Evolutionary conservation across 2,113 vertebrate species (phyloP), one percentile per base, ranked within the genome.

Genomic region (Theristicus caerulescens): DNA sequence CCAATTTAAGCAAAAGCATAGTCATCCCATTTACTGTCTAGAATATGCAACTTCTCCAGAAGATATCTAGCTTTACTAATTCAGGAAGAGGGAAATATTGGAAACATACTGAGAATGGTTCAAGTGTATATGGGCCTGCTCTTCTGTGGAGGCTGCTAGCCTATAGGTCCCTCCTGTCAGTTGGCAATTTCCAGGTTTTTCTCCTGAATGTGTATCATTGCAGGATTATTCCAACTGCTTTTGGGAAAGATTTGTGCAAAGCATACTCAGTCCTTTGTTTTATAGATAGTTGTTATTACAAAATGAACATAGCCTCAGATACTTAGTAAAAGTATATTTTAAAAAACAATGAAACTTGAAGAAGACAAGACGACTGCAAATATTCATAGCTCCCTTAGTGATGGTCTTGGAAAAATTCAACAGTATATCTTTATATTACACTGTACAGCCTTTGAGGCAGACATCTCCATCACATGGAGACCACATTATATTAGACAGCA

Each of bases 391-490:
- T 96, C 93, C 74, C 72, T 86, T 82, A 91, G 57, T 0, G 1
- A 52, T 69, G 22, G 51, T 64, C 61, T 87, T 91, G 67, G 72
- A 84, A 86, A 76, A 52, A 47, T 31, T 72, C 13, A 64, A 18
- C 72, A 65, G 29, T 71, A 7, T 86, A 54, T 92, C 86, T 94
- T 92, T 92, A 73, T 94, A 72, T 83, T 91, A 74, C 61, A 47
- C 46, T 85, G 47, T 85, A 55, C 44, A 82, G 38, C 76, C 72
- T 94, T 81, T 89, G 87, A 93, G 66, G 49, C 69, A 92, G 94
- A 87, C 42, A 94, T 51, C 93, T 97, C 88, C 65, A 96, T 96
- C 95, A 87, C 61, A 42, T 52, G 44, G 57, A 92, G 89, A 80
- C 89, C 87, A 80, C 66, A 47, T 65, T 65, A 4, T 92, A 79